These are phyloP conservation scores for Paramormyrops hopkinsi DNA, from an alignment of 2,797 vertebrate species.

Conservation along the genomic window DNA sequence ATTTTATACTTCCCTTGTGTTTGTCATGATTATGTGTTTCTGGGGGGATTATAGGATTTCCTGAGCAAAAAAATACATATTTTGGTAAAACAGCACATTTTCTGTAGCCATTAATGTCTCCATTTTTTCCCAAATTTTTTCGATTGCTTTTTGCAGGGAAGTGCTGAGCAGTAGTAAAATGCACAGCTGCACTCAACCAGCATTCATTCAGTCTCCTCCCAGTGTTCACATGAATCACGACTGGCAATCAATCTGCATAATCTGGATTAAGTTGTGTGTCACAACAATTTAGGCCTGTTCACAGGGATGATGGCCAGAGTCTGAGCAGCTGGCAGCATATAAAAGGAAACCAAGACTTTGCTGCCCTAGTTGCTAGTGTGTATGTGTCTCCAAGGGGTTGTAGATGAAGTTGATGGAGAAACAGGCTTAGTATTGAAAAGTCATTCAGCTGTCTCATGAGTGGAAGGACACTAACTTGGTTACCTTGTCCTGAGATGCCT, in stretches of 20 bases:
- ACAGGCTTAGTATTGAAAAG: not conserved
- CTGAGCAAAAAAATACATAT: not conserved
- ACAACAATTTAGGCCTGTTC: conserved; percentile 29
- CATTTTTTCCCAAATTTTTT: not conserved
- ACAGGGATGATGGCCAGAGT: conserved; percentile 34
- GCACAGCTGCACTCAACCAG: not conserved
- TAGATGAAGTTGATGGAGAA: conserved; percentile 11
- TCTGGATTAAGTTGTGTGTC: conserved; percentile 45
- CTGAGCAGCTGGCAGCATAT: not conserved
- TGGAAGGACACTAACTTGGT: not conserved
- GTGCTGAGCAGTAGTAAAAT: not conserved
- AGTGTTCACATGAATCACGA: conserved; percentile 16
- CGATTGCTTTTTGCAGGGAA: not conserved
- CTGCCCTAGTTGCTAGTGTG: not conserved
- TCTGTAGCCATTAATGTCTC: not conserved
- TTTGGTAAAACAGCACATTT: not conserved
- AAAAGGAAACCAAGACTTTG: not conserved
- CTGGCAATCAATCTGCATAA: conserved; percentile 40
- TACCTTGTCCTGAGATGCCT: not conserved
- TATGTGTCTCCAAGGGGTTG: not conserved
- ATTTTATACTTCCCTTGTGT: not conserved
- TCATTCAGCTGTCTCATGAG: not conserved
- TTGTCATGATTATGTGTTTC: not conserved
- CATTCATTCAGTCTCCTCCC: not conserved
- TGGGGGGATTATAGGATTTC: not conserved